These are phyloP conservation scores for Cyprinella venusta DNA, from an alignment of 2,797 vertebrate species.

Conservation along the genomic window DNA sequence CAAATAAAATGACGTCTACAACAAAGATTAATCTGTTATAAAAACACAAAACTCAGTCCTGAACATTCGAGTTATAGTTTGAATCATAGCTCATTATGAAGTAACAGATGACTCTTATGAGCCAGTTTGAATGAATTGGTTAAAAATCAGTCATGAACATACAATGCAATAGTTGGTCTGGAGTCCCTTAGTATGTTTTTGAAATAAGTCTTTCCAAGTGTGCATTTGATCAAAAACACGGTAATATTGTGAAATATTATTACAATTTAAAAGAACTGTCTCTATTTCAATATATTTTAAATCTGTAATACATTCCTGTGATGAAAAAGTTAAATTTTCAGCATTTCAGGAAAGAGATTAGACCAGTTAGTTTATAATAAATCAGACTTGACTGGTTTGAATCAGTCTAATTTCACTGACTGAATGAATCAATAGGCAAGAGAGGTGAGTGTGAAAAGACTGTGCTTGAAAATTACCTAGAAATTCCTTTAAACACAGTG, in stretches of 20 bases:
- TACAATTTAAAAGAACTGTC: background rate
- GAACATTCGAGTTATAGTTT: background rate
- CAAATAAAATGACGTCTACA: background rate
- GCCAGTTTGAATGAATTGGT: background rate
- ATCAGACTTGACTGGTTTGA: background rate
- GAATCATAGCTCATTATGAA: background rate
- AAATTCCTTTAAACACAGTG: background rate
- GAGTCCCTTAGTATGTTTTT: background rate
- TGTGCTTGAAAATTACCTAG: background rate
- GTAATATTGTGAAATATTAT: background rate
- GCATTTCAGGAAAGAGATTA: too few species aligned
- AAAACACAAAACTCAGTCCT: background rate
- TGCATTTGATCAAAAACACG: background rate
- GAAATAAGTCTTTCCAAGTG: background rate
- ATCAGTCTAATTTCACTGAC: background rate
- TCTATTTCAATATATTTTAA: background rate
- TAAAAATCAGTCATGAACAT: background rate
- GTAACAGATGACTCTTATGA: background rate
- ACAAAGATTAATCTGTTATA: background rate
- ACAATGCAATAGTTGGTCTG: background rate
- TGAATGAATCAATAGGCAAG: background rate
- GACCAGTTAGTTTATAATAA: too few species aligned
- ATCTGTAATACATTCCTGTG: background rate
- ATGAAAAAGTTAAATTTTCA: too few species aligned
- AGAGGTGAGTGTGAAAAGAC: background rate